phyloP scores from a whole-genome alignment of 2,888 invertebrate genomes.

The Lapara coniferarum region DNA sequence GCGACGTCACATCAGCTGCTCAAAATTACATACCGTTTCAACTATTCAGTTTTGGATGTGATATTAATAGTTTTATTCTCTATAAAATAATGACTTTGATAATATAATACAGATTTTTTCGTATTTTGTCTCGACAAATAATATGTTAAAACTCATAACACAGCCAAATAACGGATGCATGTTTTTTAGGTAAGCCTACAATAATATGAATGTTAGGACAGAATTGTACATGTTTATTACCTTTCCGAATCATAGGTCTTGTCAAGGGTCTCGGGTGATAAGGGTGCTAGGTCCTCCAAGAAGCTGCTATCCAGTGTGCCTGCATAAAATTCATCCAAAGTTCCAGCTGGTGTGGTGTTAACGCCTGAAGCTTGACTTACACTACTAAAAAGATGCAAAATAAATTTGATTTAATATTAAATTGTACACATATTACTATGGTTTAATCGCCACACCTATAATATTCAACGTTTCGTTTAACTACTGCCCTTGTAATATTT shows the following conservation, averaged over 20 bases:
- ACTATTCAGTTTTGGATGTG: too few relatives aligned
- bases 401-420: background rate
- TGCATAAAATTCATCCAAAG: slow-evolving; percentile 81
- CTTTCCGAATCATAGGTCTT: slow-evolving; percentile 65
- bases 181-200: background rate
- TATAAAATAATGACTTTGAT: too few relatives aligned
- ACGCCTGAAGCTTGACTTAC: slow-evolving; percentile 59
- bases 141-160: too few relatives aligned
- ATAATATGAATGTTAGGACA: background rate
- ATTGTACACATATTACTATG: too few relatives aligned
- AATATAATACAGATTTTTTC: too few relatives aligned
- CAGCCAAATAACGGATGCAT: too few relatives aligned
- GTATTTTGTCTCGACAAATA: too few relatives aligned
- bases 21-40: too few relatives aligned
- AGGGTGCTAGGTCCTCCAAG: slow-evolving; percentile 85
- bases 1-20: too few relatives aligned
- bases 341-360: slow-evolving; percentile 85
- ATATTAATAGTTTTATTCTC: too few relatives aligned
- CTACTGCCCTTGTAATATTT: background rate
- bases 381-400: slow-evolving; percentile 42
- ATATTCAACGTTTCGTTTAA: background rate
- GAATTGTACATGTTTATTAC: slow-evolving; percentile 39
- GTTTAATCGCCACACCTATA: background rate
- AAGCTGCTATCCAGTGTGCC: slow-evolving; percentile 90
- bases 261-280: slow-evolving; percentile 54